A percentile compares a stretch with the other conserved stretches of the same genome.
Conservation (phyloP, 2,113 vertebrate species). For the Phylloscopus whistleri region DNA sequence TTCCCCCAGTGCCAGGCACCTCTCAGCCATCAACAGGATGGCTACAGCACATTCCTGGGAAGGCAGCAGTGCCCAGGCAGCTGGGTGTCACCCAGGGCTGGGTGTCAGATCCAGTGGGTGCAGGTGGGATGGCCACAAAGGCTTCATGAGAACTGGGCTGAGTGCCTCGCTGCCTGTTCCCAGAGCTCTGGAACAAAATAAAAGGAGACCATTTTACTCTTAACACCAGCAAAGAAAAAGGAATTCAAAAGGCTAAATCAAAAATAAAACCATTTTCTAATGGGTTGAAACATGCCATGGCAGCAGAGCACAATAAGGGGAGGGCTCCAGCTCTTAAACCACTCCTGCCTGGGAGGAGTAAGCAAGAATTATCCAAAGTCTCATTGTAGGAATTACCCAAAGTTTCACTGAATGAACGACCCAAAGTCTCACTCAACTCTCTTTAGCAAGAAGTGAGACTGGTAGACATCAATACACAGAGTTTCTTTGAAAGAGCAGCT, state of each 20-base stretch:
- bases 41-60: neutral
- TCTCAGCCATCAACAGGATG: neutral
- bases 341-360: neutral
- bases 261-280: neutral
- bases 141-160: neutral
- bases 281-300: neutral
- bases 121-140: neutral
- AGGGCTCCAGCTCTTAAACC: neutral
- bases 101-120: neutral
- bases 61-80: neutral
- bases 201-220: neutral
- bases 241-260: neutral
- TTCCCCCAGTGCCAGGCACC: neutral
- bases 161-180: neutral
- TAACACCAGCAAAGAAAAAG: neutral
- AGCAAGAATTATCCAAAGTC: neutral
- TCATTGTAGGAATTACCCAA: neutral
- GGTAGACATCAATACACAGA: neutral
- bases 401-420: neutral
- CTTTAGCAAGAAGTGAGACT: neutral
- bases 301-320: neutral
- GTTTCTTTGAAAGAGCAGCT: neutral
- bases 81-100: neutral
- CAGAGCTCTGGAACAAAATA: slow-evolving; percentile 15
- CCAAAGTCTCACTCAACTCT: neutral